phyloP scores from a whole-genome alignment of 2,797 vertebrate species.

The Scomberomorus guttatus region DNA sequence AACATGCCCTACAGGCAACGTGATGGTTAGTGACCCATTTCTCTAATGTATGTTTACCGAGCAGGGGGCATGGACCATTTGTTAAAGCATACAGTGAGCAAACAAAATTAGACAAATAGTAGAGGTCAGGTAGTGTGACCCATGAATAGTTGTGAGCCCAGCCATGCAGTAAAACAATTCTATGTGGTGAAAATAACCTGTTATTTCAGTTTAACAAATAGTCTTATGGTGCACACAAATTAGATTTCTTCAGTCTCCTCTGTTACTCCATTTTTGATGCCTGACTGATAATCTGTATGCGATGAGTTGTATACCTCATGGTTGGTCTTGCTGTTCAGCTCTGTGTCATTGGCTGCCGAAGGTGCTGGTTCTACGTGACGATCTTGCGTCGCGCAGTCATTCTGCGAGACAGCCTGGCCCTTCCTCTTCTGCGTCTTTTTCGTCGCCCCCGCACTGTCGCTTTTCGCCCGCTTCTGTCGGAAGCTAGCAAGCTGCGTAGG shows the following conservation, averaged over 20 bases:
- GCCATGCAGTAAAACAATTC: background rate
- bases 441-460: conserved; percentile 86
- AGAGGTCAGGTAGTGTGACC: conserved; percentile 34
- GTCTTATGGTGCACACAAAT: background rate
- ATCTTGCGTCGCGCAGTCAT: conserved; percentile 87
- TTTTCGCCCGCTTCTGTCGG: conserved; percentile 92
- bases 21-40: conserved; percentile 85
- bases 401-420: conserved; percentile 87
- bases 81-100: conserved; percentile 47
- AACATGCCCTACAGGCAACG: conserved; percentile 75
- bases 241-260: background rate
- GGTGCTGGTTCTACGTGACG: conserved; percentile 74
- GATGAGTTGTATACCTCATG: conserved; percentile 73
- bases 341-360: conserved; percentile 24
- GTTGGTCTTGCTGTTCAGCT: conserved; percentile 50
- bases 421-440: conserved; percentile 96
- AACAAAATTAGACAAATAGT: conserved; percentile 46
- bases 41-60: conserved; percentile 74
- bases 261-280: background rate
- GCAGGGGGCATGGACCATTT: conserved; percentile 55
- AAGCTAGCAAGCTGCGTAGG: conserved; percentile 93
- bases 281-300: background rate
- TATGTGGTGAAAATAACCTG: background rate
- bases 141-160: background rate
- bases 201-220: background rate